phyloP scores from a whole-genome alignment of 2,888 invertebrate species.

The Halictus ligatus region DNA sequence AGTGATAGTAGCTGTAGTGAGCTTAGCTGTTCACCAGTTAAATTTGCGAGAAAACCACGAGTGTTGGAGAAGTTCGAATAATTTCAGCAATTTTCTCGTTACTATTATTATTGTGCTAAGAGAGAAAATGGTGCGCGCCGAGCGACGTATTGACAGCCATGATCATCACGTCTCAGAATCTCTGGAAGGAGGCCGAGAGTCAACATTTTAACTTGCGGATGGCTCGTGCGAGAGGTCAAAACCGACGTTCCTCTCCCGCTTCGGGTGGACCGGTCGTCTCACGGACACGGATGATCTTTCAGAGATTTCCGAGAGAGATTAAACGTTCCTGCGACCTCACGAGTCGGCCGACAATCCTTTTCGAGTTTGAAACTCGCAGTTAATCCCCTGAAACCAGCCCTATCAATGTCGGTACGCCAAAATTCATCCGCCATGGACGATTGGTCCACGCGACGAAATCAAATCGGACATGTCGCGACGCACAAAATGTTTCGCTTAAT shows the following conservation, averaged over 20 bases:
- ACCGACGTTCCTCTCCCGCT: slow-evolving; percentile 48
- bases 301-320: slow-evolving; percentile 68
- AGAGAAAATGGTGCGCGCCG: neutral
- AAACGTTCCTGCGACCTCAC: slow-evolving; percentile 47
- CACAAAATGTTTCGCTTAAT: slow-evolving; percentile 15
- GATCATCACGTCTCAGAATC: neutral
- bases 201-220: slow-evolving; percentile 49
- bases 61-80: too few species aligned
- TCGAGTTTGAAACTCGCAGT: slow-evolving; percentile 29
- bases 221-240: slow-evolving; percentile 41
- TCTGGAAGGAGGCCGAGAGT: neutral
- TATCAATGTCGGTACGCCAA: slow-evolving; percentile 65
- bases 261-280: slow-evolving; percentile 34
- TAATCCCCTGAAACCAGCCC: slow-evolving; percentile 54
- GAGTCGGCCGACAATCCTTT: slow-evolving; percentile 41
- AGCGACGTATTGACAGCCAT: neutral
- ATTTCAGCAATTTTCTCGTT: neutral
- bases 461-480: slow-evolving; percentile 33
- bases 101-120: neutral
- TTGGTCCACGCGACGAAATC: slow-evolving; percentile 56
- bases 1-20: too few species aligned
- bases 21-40: too few species aligned
- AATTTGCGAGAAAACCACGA: too few species aligned
- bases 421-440: slow-evolving; percentile 62
- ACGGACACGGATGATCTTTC: slow-evolving; percentile 65